These are phyloP conservation scores for Ceramica pisi DNA, from an alignment of 2,888 invertebrate genomes.

Conservation along the genomic window DNA sequence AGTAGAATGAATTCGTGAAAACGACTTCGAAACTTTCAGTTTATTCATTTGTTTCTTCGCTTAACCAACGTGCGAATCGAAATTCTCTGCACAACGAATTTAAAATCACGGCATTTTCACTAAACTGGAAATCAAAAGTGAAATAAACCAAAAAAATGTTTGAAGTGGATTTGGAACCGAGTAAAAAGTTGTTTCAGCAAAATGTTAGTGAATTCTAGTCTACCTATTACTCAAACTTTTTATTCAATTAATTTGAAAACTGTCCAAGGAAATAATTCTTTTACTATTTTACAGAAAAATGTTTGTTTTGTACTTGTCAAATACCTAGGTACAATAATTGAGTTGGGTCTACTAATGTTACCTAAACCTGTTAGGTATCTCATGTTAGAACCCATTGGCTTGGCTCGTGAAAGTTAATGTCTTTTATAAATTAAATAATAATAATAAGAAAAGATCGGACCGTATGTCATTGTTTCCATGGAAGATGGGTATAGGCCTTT, in stretches of 20 bases:
- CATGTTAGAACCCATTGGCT: no score
- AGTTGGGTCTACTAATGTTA: no score
- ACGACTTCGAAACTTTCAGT: neutral
- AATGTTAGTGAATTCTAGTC: slow-evolving; percentile 1
- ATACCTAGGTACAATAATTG: no score
- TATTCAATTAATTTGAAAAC: neutral
- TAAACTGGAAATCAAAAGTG: neutral
- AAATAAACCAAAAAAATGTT: slow-evolving; percentile 11
- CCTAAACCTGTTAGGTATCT: no score
- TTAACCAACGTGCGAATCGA: neutral
- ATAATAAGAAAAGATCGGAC: no score
- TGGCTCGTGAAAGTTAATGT: no score
- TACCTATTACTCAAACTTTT: neutral
- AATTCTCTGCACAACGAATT: neutral
- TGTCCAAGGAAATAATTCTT: neutral
- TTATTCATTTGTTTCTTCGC: neutral
- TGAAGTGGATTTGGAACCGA: neutral
- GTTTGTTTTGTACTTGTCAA: neutral
- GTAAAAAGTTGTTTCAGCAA: neutral
- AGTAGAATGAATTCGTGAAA: neutral
- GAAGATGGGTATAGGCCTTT: no score
- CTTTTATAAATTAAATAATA: no score
- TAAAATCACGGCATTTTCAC: slow-evolving; percentile 1
- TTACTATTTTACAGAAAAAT: neutral
- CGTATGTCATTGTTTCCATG: no score